Evolutionary conservation across 2,113 vertebrate species (phyloP), one percentile per base, ranked within the genome.

Genomic region (Vulpes vulpes): DNA sequence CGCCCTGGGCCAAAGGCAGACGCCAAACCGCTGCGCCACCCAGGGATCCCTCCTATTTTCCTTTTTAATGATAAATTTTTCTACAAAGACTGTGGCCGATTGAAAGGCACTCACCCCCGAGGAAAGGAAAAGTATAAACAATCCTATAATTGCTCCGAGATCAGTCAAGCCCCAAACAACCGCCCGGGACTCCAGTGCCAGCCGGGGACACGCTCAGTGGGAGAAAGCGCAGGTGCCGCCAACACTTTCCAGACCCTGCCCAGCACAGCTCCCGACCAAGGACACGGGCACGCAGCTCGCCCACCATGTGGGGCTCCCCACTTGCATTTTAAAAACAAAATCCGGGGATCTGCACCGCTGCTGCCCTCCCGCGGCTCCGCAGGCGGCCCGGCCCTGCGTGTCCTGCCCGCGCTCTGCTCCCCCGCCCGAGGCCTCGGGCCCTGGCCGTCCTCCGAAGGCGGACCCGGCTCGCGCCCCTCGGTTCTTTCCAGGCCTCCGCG

Each of bases 271-370:
- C 60, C 60, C 22, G n/a, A 80, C 80, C 27, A 55, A 85, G 80
- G 32, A 85, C 73, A 80, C 53, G 62, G 86, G 73, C 80, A 22
- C n/a, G 86, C 3, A 90, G 55, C 73, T 86, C 17, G 23, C 79
- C 32, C 20, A 55, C 51, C 43, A 16, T 64, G 32, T 38, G 53
- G 64, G 80, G 35, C 2, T 30, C 30, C 32, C 32, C 20, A 17
- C 30, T 89, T 89, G 38, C 57, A 93, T 78, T 93, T 76, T 62
- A 51, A n/a, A 82, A 83, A 53, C 57, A 73, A 43, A 20, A 93
- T 5, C 43, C 43, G 43, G 43, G 43, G 43, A 43, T 43, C 43
- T 43, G 5, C 43, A 43, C 43, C 43, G 1, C 43, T 43, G 43
- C 43, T 43, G 43, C 43, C 5, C 43, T 43, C 43, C 43, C 43